Base-by-base conservation (phyloP, 2,888 invertebrate species). In the Brachyopa scutellaris region DNA sequence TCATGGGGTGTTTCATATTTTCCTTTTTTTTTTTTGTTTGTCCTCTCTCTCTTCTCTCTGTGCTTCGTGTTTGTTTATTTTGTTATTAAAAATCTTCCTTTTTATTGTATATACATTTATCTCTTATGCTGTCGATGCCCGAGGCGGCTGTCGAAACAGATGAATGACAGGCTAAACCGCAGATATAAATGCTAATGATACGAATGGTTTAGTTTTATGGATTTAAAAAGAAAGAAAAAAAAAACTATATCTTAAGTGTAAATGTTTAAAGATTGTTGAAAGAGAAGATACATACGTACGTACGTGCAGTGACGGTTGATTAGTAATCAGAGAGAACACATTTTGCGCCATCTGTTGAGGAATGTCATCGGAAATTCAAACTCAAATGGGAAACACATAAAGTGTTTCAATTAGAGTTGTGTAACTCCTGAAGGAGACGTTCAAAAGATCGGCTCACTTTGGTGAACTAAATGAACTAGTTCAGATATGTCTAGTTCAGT, bases 181-280 rank as follows among this genome's bases (percentile, higher is more conserved):
- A 69, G 61, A 74, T 69, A 79, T 55, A 74, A 80, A 80, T 80
- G 67, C 74, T 80, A 80, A 80, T 80, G 79, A 69, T 62, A 69
- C 74, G 49, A 67, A 74, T 62, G 67, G 23, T 69, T 64, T 23
- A 26, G 19, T 36, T 73, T 64, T 64, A 8, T 69, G 13, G 7
- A 8, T 19, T 29, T 33, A n/a, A n/a, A n/a, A n/a, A n/a, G n/a
- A n/a, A n/a, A n/a, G n/a, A n/a, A n/a, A n/a, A n/a, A n/a, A n/a
- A n/a, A n/a, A n/a, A n/a, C n/a, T n/a, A n/a, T n/a, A n/a, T n/a
- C n/a, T n/a, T n/a, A n/a, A n/a, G 26, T 21, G 36, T 59, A 38
- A 42, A 36, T 47, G 13, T 13, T 19, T 59, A 53, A 19, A 51
- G 38, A 64, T 40, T 29, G n/a, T n/a, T n/a, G n/a, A 15, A 15